Percentiles rank a stretch among this genome's conserved stretches.
Evolutionary conservation across 2,113 vertebrate genomes (phyloP).

Genomic region (Penelope pileata): DNA sequence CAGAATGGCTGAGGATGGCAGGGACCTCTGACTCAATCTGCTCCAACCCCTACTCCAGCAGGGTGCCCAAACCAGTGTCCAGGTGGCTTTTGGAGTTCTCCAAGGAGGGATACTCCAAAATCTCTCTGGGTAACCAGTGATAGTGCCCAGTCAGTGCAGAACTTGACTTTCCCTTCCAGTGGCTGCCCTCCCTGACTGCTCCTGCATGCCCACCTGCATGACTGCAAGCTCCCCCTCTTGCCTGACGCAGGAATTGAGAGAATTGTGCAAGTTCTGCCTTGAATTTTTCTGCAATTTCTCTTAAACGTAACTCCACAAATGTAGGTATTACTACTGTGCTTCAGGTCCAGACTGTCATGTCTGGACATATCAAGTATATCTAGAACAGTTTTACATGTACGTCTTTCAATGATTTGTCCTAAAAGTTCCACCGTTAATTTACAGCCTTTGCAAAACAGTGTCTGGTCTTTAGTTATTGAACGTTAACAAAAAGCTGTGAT

Average conservation of each 20-base stretch:
- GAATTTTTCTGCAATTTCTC: rapidly evolving
- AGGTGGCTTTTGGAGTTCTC: background rate
- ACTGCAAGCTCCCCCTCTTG: background rate
- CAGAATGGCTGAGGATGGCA: background rate
- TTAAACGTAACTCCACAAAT: background rate
- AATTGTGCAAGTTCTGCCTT: background rate
- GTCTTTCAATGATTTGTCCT: background rate
- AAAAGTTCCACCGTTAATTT: slow-evolving; percentile 2
- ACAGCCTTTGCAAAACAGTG: background rate
- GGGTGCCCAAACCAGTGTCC: background rate
- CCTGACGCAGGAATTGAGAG: background rate
- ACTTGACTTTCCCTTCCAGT: background rate
- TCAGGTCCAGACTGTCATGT: background rate
- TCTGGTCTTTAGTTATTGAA: background rate
- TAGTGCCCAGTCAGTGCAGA: background rate
- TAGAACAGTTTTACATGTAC: background rate
- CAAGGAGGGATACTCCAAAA: background rate
- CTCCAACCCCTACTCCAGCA: background rate
- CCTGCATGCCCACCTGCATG: rapidly evolving
- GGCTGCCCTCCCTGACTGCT: background rate
- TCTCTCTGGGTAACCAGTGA: background rate
- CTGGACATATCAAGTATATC: background rate
- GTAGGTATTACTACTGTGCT: background rate
- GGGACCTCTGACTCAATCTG: background rate
- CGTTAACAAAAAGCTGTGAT: background rate